Percentiles rank a stretch among this genome's conserved stretches.
These are phyloP conservation scores for Lophius piscatorius DNA, from an alignment of 2,113 vertebrate species.

Conservation along the genomic window DNA sequence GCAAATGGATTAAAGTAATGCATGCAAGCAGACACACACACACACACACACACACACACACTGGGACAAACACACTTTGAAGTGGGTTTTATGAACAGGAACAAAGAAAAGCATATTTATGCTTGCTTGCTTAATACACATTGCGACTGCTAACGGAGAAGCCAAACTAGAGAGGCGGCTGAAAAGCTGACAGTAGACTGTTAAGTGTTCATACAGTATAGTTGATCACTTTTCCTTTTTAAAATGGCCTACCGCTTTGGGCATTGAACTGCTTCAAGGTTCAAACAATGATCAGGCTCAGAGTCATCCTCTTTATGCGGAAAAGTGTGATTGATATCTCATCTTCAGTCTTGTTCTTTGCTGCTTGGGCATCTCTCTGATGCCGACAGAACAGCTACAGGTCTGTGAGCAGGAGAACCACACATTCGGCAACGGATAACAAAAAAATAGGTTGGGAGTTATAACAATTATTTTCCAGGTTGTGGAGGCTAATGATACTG, in stretches of 20 bases:
- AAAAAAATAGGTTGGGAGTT: no score
- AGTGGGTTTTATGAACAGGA: slow-evolving; percentile 1
- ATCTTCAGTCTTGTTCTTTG: slow-evolving; percentile 29
- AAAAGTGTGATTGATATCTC: slow-evolving; percentile 54
- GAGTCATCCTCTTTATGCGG: slow-evolving; percentile 52
- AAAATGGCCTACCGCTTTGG: slow-evolving; percentile 39
- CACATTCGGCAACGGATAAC: neutral
- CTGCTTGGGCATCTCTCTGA: slow-evolving; percentile 24
- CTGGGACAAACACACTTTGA: slow-evolving; percentile 1
- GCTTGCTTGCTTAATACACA: slow-evolving; percentile 9
- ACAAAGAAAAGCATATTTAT: neutral
- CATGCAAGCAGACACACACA: no score
- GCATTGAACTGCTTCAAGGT: slow-evolving; percentile 32
- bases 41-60: no score
- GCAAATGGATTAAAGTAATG: slow-evolving; percentile 9
- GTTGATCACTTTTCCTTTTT: slow-evolving; percentile 34
- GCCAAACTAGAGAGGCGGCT: slow-evolving; percentile 11
- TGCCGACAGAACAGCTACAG: slow-evolving; percentile 22
- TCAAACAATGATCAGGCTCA: slow-evolving; percentile 46
- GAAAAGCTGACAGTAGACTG: slow-evolving; percentile 18
- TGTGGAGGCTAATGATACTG: no score
- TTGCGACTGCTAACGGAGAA: slow-evolving; percentile 1
- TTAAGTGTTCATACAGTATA: slow-evolving; percentile 26
- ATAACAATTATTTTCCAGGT: no score
- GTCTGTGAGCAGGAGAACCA: slow-evolving; percentile 25